These are phyloP conservation scores for Thalassaphorura encarpata DNA, from an alignment of 1,140 invertebrate species.

Conservation along the genomic window DNA sequence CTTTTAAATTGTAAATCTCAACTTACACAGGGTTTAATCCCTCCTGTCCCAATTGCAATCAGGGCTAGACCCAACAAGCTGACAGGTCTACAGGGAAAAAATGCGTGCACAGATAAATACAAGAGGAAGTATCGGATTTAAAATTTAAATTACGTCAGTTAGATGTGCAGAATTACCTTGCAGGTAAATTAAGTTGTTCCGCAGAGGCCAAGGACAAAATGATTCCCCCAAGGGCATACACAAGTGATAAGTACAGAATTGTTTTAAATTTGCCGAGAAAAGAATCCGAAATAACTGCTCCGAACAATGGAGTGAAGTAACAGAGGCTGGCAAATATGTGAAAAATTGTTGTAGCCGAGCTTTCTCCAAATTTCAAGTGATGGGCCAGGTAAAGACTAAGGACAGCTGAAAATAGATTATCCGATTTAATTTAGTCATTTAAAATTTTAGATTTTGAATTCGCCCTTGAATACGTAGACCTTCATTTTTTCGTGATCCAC, in stretches of 20 bases:
- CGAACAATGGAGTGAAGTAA: conserved; percentile 61
- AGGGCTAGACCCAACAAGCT: conserved; percentile 40
- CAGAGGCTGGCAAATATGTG: conserved; percentile 73
- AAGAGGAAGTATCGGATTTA: no score
- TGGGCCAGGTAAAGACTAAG: conserved; percentile 66
- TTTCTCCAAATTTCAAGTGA: conserved; percentile 51
- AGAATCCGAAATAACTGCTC: conserved; percentile 46
- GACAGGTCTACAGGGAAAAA: conserved; percentile 34
- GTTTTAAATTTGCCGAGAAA: conserved; percentile 43
- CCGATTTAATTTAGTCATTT: no score
- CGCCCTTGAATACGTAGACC: no score
- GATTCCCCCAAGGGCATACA: conserved; percentile 46
- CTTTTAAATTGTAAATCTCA: conserved; percentile 43
- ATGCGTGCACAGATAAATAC: no score
- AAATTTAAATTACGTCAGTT: background rate
- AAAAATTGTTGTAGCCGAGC: conserved; percentile 64
- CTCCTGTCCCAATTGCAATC: conserved; percentile 49
- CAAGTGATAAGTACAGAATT: conserved; percentile 35
- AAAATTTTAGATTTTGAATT: no score
- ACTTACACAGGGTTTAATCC: no score
- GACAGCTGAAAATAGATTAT: conserved; percentile 57
- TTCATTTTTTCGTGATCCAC: no score
- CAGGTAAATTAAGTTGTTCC: conserved; percentile 7
- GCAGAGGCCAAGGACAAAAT: conserved; percentile 41
- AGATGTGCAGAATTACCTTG: background rate